Percentiles rank a stretch among this genome's conserved stretches.
These are phyloP conservation scores for Nemotelus nigrinus DNA, from an alignment of 2,888 invertebrate species.

Conservation along the genomic window DNA sequence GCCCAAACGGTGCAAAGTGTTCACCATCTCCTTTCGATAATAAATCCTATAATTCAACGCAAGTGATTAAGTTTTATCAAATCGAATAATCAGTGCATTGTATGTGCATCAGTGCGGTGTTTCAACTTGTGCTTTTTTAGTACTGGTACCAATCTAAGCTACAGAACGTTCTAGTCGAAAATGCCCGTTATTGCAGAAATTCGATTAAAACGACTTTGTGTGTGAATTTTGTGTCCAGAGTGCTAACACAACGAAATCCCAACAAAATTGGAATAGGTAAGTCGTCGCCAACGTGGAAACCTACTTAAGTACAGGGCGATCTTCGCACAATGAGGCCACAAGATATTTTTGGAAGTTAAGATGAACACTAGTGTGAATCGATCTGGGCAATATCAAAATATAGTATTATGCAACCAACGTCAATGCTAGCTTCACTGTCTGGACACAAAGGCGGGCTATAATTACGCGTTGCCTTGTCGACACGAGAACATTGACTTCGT, in stretches of 20 bases:
- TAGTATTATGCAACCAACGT: slow-evolving; percentile 2
- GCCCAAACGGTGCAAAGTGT: slow-evolving; percentile 30
- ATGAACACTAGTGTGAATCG: neutral
- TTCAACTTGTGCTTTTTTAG: neutral
- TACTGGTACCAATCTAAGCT: slow-evolving; percentile 10
- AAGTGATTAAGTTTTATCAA: neutral
- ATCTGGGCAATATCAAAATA: neutral
- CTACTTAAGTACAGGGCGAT: too few relatives aligned
- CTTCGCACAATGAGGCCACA: slow-evolving; percentile 10
- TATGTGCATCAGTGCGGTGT: neutral
- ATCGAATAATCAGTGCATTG: neutral
- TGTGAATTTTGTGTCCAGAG: neutral
- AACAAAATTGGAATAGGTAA: slow-evolving; percentile 2
- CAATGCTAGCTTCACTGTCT: neutral
- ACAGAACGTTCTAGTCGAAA: slow-evolving; percentile 12
- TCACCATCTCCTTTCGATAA: neutral
- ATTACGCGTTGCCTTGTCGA: neutral
- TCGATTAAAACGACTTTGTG: neutral
- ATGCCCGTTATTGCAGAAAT: neutral
- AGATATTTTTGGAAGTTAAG: slow-evolving; percentile 33
- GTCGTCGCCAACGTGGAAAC: neutral
- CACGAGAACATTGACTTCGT: slow-evolving; percentile 3
- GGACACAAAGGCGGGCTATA: slow-evolving; percentile 16
- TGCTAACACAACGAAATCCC: neutral
- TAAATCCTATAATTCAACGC: slow-evolving; percentile 5